Evolutionary conservation across 2,797 vertebrate species (phyloP).

Genomic region (Phrynocephalus vlangalii): DNA sequence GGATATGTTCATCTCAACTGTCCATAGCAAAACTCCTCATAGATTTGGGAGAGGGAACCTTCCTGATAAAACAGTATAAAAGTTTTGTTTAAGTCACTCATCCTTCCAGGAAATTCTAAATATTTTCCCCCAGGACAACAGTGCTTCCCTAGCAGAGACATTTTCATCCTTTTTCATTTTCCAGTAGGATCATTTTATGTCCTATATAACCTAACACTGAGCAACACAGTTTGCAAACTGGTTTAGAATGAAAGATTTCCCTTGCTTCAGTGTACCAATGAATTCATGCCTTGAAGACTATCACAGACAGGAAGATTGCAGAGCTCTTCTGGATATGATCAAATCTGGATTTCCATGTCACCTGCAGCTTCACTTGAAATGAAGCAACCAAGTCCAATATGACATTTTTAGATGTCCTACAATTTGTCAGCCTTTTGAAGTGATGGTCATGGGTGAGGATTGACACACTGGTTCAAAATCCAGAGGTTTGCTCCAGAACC

Average conservation of each 20-base stretch:
- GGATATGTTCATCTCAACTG: slow-evolving; percentile 25
- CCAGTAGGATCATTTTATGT: neutral
- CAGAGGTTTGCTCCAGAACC: neutral
- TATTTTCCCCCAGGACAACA: too few species aligned
- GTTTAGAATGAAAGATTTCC: neutral
- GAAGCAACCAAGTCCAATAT: neutral
- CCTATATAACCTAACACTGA: neutral
- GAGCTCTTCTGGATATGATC: neutral
- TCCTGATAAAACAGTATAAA: neutral
- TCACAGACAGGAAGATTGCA: neutral
- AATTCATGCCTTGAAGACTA: neutral
- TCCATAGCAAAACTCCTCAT: slow-evolving; percentile 32
- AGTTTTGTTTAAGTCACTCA: slow-evolving; percentile 6
- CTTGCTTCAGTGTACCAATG: neutral
- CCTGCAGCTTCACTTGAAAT: neutral
- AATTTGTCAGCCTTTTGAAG: neutral
- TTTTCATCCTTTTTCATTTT: neutral
- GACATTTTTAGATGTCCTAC: neutral
- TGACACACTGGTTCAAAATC: neutral
- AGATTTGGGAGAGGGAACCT: neutral
- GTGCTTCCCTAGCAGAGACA: neutral
- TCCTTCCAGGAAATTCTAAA: slow-evolving; percentile 3
- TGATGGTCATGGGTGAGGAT: neutral
- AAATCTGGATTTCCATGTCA: too few species aligned
- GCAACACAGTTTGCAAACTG: neutral